Evolutionary conservation across 2,888 invertebrate genomes (phyloP), one percentile per base, ranked within the genome.

Genomic region (Leptopilina drosophilae): DNA sequence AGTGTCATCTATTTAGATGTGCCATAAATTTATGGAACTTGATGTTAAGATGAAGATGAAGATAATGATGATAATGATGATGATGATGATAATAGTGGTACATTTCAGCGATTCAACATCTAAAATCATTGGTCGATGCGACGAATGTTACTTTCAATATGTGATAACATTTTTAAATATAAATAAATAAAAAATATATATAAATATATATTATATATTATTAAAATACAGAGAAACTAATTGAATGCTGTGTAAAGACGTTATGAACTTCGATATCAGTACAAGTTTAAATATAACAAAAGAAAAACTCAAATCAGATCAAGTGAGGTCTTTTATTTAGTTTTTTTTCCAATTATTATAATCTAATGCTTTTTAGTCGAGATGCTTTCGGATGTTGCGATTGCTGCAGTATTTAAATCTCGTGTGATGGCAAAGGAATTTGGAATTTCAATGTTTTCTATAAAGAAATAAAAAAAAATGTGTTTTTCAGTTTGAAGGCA

Each of bases 1-100:
- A 81, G 82, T 80, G 82, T 85, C 78, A 82, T 80, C 59, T 49
- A 49, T 42, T 42, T 83, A 82, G 85, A 82, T 85, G 88, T 90
- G 88, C 88, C 89, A 89, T 89, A 87, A 79, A 11, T 83, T 81
- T 84, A 66, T 80, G 78, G 26, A 84, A 81, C 64, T 82, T 80
- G 79, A 81, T 83, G 82, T 87, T 81, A 83, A 78, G 81, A 81
- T 83, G 62, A 65, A 82, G 33, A 33, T 33, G 33, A 33, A 4
- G 33, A 33, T 33, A 5, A 33, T 33, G 33, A 33, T 33, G 82
- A 82, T 82, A 81, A 65, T 82, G 26, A 33, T 33, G 33, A 33
- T 33, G 33, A 33, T 33, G 33, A 33, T 33, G 33, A 33, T 33
- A 81, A 82, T 82, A 81, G 83, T 62, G 79, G 73, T 84, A 65